These are phyloP conservation scores for Heliconius congener DNA, from an alignment of 1,140 invertebrate species.

Conservation along the genomic window DNA sequence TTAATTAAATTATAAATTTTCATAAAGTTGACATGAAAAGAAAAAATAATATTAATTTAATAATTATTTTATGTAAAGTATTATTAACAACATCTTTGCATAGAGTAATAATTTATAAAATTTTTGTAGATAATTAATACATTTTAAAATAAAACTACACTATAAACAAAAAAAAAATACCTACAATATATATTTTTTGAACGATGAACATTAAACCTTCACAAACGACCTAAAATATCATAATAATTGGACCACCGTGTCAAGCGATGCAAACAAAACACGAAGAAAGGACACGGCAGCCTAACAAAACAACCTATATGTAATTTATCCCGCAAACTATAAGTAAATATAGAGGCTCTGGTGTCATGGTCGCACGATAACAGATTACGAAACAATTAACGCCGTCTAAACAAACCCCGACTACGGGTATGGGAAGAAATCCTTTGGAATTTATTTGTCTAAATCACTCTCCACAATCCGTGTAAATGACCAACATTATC, in stretches of 20 bases:
- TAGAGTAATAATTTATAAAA: no score
- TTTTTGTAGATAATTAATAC: not conserved
- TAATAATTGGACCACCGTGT: slow-evolving; percentile 50
- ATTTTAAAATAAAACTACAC: not conserved
- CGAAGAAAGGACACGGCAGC: slow-evolving; percentile 58
- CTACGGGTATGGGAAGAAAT: slow-evolving; percentile 50
- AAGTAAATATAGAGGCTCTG: slow-evolving; percentile 47
- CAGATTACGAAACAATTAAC: slow-evolving; percentile 69
- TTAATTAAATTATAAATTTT: no score
- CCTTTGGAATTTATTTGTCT: slow-evolving; percentile 44
- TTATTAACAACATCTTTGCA: no score
- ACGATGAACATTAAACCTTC: slow-evolving; percentile 1
- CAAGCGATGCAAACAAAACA: slow-evolving; percentile 54
- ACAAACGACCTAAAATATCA: slow-evolving; percentile 32
- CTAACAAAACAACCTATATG: slow-evolving; percentile 67
- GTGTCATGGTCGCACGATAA: slow-evolving; percentile 58
- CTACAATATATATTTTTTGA: not conserved
- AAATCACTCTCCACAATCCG: slow-evolving; percentile 31
- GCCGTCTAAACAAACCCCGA: slow-evolving; percentile 53
- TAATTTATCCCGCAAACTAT: slow-evolving; percentile 47
- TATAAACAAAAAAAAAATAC: not conserved
- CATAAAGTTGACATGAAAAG: no score
- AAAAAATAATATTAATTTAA: no score
- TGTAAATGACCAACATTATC: slow-evolving; percentile 43
- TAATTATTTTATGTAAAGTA: no score